Evolutionary conservation across 1,140 invertebrate species (phyloP).

Genomic region (Nymphalis io): DNA sequence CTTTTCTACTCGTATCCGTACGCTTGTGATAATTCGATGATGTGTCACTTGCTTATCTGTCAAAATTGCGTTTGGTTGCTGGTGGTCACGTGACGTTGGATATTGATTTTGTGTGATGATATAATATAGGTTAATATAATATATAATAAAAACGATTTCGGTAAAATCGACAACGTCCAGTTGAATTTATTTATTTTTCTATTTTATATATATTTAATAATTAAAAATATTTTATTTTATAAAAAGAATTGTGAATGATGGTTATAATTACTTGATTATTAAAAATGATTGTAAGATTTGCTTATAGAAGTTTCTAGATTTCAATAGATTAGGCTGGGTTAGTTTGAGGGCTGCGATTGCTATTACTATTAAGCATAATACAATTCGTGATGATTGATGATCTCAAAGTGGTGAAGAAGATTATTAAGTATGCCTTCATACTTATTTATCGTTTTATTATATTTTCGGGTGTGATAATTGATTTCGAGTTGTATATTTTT

Average conservation of each 20-base stretch:
- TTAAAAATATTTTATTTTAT: not conserved
- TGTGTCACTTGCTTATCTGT: slow-evolving; percentile 41
- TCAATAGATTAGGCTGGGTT: not conserved
- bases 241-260: not conserved
- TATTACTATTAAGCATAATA: slow-evolving; percentile 12
- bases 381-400: not conserved
- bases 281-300: not conserved
- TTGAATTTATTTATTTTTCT: not conserved
- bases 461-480: not conserved
- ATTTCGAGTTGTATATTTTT: not conserved
- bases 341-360: not conserved
- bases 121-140: not conserved
- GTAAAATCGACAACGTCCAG: slow-evolving; percentile 4
- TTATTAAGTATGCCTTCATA: too few species aligned
- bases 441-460: not conserved
- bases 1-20: slow-evolving; percentile 46
- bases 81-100: not conserved
- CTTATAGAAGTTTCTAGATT: not conserved
- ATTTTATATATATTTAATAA: not conserved
- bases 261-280: not conserved
- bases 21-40: slow-evolving; percentile 38
- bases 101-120: not conserved
- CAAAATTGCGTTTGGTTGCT: slow-evolving; percentile 40
- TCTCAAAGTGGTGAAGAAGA: slow-evolving; percentile 1
- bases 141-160: not conserved